Evolutionary conservation across 2,113 vertebrate genomes (phyloP), one percentile per base, ranked within the genome.

Genomic region (Callithrix jacchus): DNA sequence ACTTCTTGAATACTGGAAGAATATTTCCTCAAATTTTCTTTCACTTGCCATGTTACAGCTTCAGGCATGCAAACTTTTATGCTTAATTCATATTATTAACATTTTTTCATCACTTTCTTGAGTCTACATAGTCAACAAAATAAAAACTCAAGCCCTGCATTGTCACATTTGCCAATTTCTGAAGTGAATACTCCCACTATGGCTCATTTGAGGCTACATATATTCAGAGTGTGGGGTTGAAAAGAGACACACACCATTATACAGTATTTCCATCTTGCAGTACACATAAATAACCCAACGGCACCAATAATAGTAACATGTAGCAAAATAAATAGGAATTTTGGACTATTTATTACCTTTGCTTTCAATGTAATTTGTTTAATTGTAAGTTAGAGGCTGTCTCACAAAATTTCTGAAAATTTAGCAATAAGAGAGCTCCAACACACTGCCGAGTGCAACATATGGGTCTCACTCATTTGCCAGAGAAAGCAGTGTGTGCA

Each of bases 381-480:
- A 87, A 52, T 74, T 74, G 3, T 37, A 21, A 83, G n/a, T 71
- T 77, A 77, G n/a, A 18, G 45, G 9, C 49, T n/a, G 16, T 66
- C 21, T 88, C 35, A 49, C 13, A 76, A 85, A 83, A 71, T 45
- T 40, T 30, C n/a, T 83, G 52, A 27, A 45, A 32, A 12, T 71
- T 40, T 37, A 70, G 27, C 18, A 32, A 2, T 16, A 30, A 2
- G 45, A 89, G 66, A 17, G 4, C 6, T 12, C 16, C 6, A 6
- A 18, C 23, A 0, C 21, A 0, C 6, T 21, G 21, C 35, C 2
- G 4, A 40, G 13, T 3, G 4, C 40, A 12, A 21, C 1, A 0
- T 6, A 35, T 1, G 3, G 47, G 0, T 7, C 73, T 76, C 71
- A 45, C 37, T 74, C 25, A 1, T 35, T 23, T 11, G 21, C 16